Evolutionary conservation across 2,797 vertebrate species (phyloP), one percentile per base, ranked within the genome.

Genomic region (Peromyscus attwateri): DNA sequence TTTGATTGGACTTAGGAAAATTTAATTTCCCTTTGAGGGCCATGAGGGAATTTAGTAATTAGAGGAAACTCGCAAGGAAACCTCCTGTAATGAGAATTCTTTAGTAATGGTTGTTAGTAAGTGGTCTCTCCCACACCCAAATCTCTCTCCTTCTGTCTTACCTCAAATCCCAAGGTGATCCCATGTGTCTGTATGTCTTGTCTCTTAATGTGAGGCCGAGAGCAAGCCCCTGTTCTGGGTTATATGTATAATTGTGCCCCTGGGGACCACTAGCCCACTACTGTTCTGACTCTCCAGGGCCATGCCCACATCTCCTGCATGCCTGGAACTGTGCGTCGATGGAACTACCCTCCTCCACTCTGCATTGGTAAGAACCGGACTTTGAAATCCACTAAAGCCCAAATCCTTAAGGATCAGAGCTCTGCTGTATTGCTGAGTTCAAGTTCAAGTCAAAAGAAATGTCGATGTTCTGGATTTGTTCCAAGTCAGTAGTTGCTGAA

Each of bases 291-390:
- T 89, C 68, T 97, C 6, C 98, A 99, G 99, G 99, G 99, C 60
- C 99, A 99, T 96, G 99, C 99, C 0, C 99, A 99, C 97, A 99
- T 99, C 91, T 99, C 99, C 97, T 99, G 99, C 98, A 99, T 99
- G 99, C 99, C 99, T 0, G 99, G 99, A 91, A 99, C 99, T 0
- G 99, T 99, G 81, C 99, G 99, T 46, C 99, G 99, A 91, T 99
- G 99, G 99, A 99, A 99, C 98, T 99, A 99, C 97, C 99, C 99
- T 0, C 99, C 99, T 9, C 99, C 99, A 0, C 99, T 99, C 89
- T 99, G 99, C 97, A 99, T 99, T 0, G 99, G 99, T 99, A 99
- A 90, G 98, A 94, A 43, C 0, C 17, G 0, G 6, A 66, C 68
- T 52, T 19, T 27, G 13, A 49, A 10, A 6, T 29, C 73, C 68